A percentile compares a stretch with the other conserved stretches of the same genome.
Conservation (phyloP, 2,113 vertebrate genomes). For the Nannospalax galili region DNA sequence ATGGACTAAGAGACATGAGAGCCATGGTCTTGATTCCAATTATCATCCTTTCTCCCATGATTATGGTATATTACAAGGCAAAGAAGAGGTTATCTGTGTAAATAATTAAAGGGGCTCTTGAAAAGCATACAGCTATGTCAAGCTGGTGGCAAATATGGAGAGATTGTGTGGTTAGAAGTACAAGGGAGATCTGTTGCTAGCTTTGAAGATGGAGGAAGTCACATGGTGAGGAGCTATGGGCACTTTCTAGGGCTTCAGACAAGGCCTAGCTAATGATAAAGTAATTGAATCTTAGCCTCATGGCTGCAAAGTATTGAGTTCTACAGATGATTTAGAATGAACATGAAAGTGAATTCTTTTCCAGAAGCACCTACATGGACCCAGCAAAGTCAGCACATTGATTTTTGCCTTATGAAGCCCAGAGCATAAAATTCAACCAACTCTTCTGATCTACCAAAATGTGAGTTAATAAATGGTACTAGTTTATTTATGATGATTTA, state of each 20-base stretch:
- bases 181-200: not conserved
- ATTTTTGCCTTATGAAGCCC: not conserved
- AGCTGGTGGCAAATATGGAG: not conserved
- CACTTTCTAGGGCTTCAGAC: not conserved
- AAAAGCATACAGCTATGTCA: conserved; percentile 1
- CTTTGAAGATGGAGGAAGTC: not conserved
- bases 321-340: not conserved
- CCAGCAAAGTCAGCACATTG: not conserved
- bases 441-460: not conserved
- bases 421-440: not conserved
- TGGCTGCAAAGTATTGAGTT: not conserved
- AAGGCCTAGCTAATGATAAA: not conserved
- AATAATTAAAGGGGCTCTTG: not conserved
- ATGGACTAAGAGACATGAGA: not conserved
- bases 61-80: not conserved
- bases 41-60: not conserved
- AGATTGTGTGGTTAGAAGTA: not conserved
- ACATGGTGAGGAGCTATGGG: not conserved
- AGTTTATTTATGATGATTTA: not conserved
- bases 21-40: not conserved
- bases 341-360: not conserved
- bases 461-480: not conserved
- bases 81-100: not conserved
- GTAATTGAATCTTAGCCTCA: not conserved
- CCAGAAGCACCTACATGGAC: not conserved